phyloP scores from a whole-genome alignment of 2,888 invertebrate species.

The Orthonychiurus folsomi region DNA sequence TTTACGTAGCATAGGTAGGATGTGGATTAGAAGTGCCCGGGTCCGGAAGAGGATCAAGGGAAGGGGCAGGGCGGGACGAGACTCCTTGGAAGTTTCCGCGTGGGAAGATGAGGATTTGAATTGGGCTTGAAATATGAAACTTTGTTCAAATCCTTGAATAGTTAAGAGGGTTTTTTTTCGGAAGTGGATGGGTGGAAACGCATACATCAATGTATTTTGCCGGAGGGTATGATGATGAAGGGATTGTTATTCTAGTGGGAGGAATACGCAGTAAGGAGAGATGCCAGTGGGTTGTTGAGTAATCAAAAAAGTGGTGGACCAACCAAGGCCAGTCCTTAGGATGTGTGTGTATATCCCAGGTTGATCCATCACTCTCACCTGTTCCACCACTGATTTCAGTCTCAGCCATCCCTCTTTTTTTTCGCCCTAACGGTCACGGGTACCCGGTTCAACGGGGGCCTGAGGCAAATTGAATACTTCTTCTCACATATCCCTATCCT shows the following conservation, averaged over 20 bases:
- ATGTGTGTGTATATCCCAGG: constrained; percentile 13
- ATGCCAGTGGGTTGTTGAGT: constrained; percentile 22
- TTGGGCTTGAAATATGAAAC: neutral
- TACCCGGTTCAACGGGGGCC: constrained; percentile 39
- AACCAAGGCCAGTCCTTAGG: constrained; percentile 29
- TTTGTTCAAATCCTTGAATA: constrained; percentile 23
- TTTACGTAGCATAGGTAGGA: neutral
- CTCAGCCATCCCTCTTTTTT: constrained; percentile 13
- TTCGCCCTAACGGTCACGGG: constrained; percentile 38
- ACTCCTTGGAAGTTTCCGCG: neutral
- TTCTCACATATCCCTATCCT: neutral
- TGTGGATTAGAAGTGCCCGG: neutral
- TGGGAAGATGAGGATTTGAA: neutral
- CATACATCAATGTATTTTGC: constrained; percentile 8
- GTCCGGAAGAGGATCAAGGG: neutral
- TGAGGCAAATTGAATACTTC: constrained; percentile 29
- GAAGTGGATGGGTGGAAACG: constrained; percentile 14
- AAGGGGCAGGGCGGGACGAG: neutral
- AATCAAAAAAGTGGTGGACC: constrained; percentile 26
- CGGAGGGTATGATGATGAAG: constrained; percentile 15
- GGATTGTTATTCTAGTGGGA: constrained; percentile 31
- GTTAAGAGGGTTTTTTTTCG: constrained; percentile 16
- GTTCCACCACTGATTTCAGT: constrained; percentile 15
- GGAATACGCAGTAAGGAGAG: constrained; percentile 18
- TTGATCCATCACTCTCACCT: constrained; percentile 25